Conservation (phyloP, 2,797 vertebrate species). For the Thalassophryne amazonica region DNA sequence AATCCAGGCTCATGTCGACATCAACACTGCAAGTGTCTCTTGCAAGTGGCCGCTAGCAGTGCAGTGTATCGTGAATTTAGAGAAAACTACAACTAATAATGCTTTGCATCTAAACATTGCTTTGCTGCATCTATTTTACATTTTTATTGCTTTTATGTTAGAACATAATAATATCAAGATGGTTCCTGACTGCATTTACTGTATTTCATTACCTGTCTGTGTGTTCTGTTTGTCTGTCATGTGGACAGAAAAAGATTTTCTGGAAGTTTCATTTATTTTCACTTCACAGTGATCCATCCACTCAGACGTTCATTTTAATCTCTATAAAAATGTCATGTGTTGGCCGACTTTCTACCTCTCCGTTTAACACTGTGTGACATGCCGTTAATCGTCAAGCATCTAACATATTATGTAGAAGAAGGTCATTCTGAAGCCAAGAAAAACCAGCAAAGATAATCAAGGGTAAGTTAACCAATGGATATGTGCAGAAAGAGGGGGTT, state of each 20-base stretch:
- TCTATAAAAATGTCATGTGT: constrained; percentile 19
- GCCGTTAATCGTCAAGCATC: constrained; percentile 40
- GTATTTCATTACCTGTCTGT: too few relatives aligned
- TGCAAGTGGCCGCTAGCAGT: too few relatives aligned
- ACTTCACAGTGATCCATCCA: constrained; percentile 6
- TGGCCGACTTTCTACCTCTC: constrained; percentile 10
- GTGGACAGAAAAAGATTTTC: too few relatives aligned
- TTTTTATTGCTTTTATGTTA: constrained; percentile 3
- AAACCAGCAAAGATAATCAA: constrained; percentile 10
- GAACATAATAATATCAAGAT: not conserved
- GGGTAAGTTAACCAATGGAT: too few relatives aligned
- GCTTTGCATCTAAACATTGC: too few relatives aligned
- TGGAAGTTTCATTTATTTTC: constrained; percentile 23
- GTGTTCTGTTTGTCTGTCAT: too few relatives aligned
- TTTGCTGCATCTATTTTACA: constrained; percentile 24
- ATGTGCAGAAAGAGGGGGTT: too few relatives aligned
- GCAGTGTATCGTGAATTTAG: too few relatives aligned
- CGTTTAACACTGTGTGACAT: constrained; percentile 22
- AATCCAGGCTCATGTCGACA: too few relatives aligned
- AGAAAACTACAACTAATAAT: too few relatives aligned
- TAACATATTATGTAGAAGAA: constrained; percentile 13
- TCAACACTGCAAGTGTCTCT: too few relatives aligned
- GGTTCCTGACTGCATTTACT: too few relatives aligned
- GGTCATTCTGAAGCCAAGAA: constrained; percentile 6
- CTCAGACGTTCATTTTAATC: not conserved